Conservation (phyloP, 2,888 invertebrate species). For the Cephus rjabovi region DNA sequence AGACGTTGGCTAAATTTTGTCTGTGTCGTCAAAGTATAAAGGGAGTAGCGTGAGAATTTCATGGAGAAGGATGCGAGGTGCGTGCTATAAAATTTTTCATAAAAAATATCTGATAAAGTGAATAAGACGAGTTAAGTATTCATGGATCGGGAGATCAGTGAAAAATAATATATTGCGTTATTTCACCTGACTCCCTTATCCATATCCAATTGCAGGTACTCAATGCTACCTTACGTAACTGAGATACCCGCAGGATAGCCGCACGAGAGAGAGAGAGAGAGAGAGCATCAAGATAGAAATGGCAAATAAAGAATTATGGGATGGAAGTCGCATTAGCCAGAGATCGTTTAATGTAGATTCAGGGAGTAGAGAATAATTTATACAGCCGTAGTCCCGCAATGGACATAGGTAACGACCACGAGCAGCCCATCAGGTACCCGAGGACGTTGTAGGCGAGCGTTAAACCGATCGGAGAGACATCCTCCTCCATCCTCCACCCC, state of each 20-base stretch:
- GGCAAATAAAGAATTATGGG: neutral
- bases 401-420: neutral
- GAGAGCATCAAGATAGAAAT: neutral
- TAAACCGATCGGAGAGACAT: neutral
- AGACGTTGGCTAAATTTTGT: neutral
- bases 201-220: too few species aligned
- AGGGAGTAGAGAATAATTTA: neutral
- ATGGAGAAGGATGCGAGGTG: constrained; percentile 21
- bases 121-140: neutral
- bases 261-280: neutral
- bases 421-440: neutral
- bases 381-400: neutral
- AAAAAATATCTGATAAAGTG: neutral
- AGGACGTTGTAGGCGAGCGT: constrained; percentile 4
- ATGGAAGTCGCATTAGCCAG: neutral
- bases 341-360: neutral
- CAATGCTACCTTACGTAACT: too few species aligned
- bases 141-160: too few species aligned
- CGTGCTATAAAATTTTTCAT: neutral
- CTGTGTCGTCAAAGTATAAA: neutral
- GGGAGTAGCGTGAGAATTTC: neutral
- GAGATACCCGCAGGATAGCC: too few species aligned
- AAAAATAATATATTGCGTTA: neutral
- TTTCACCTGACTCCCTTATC: neutral
- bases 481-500: neutral